A percentile compares a stretch with the other conserved stretches of the same genome.
Conservation (phyloP, 2,113 vertebrate genomes). For the Meles meles region DNA sequence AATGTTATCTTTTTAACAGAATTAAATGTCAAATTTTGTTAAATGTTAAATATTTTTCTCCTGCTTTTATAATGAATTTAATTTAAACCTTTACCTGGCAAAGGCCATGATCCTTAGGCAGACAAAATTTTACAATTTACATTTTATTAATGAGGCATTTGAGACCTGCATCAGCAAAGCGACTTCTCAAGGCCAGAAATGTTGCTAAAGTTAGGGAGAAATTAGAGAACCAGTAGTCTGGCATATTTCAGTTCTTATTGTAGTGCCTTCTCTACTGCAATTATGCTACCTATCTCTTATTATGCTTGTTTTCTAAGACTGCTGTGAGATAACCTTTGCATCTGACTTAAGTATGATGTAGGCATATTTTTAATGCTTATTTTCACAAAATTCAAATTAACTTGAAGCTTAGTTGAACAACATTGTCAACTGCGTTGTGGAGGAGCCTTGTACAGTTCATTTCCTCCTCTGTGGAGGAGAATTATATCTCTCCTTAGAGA, state of each 20-base stretch:
- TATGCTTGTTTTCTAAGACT: background rate
- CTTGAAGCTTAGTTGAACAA: background rate
- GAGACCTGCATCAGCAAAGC: background rate
- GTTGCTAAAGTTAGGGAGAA: background rate
- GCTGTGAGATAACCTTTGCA: background rate
- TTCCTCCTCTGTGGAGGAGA: background rate
- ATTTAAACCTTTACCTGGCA: background rate
- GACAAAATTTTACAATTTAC: conserved; percentile 16
- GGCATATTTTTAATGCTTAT: conserved; percentile 30
- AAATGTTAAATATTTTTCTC: background rate
- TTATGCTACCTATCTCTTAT: background rate
- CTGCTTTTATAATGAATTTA: conserved; percentile 1
- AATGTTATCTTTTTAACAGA: background rate
- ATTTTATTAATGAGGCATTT: conserved; percentile 23
- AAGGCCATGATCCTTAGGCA: background rate
- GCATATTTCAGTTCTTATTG: background rate
- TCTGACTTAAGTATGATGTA: background rate
- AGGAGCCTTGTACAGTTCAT: background rate
- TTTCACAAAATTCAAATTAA: conserved; percentile 44
- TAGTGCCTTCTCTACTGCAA: background rate
- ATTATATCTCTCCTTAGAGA: background rate
- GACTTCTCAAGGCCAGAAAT: background rate
- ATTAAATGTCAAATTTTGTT: background rate
- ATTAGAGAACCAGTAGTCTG: background rate
- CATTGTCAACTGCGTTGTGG: background rate